Percentiles rank a stretch among this genome's conserved stretches.
phyloP scores from a whole-genome alignment of 2,888 invertebrate genomes.

The Caenorhabditis virilis region DNA sequence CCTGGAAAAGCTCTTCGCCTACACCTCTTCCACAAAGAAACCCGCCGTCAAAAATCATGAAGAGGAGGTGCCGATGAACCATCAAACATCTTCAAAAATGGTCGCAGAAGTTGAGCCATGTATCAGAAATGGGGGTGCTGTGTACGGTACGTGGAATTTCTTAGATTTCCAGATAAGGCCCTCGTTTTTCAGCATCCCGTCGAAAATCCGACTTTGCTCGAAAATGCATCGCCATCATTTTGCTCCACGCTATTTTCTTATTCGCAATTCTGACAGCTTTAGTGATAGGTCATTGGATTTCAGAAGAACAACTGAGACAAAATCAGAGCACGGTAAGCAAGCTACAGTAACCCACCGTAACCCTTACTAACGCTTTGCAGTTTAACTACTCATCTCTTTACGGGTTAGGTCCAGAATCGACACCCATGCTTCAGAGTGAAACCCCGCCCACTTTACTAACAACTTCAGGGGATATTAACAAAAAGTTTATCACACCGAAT shows the following conservation, averaged over 20 bases:
- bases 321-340: constrained; percentile 18
- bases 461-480: constrained; percentile 1
- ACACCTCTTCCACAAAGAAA: no score
- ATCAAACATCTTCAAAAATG: constrained; percentile 1
- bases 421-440: not conserved
- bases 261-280: constrained; percentile 57
- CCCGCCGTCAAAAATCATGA: no score
- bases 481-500: not conserved
- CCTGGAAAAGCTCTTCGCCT: no score
- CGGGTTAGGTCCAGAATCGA: not conserved
- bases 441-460: constrained; percentile 1
- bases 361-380: constrained; percentile 8
- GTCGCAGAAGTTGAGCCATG: constrained; percentile 42
- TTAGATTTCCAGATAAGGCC: no score
- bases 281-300: constrained; percentile 59
- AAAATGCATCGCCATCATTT: constrained; percentile 53
- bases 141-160: constrained; percentile 12
- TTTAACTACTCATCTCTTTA: constrained; percentile 11
- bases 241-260: constrained; percentile 56
- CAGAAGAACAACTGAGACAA: constrained; percentile 34
- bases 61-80: not conserved
- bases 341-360: not conserved
- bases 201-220: constrained; percentile 74
- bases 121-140: constrained; percentile 21
- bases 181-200: no score